Evolutionary conservation across 2,113 vertebrate species (phyloP).

Genomic region (Pipa parva): DNA sequence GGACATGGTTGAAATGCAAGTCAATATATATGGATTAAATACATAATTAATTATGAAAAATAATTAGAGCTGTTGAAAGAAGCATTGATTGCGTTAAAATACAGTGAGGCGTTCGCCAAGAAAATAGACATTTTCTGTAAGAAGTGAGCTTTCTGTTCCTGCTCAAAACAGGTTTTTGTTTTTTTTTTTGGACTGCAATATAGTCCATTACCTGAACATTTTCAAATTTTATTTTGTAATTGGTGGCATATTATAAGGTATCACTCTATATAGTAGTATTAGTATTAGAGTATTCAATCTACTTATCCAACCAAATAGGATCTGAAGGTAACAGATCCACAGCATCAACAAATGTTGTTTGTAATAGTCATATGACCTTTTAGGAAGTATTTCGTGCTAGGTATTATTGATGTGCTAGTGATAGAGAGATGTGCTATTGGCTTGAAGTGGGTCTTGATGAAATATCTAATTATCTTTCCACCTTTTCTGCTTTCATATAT

Average conservation of each 20-base stretch:
- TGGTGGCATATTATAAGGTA: background rate
- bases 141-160: background rate
- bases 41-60: conserved; percentile 5
- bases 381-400: conserved; percentile 5
- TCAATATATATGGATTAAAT: conserved; percentile 8
- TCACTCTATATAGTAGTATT: background rate
- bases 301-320: conserved; percentile 20
- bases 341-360: conserved; percentile 21
- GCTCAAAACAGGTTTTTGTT: no score
- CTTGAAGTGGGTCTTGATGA: conserved; percentile 22
- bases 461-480: background rate
- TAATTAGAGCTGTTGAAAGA: conserved; percentile 6
- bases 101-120: background rate
- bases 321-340: conserved; percentile 1
- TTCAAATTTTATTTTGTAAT: background rate
- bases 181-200: no score
- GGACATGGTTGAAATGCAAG: background rate
- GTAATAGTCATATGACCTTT: conserved; percentile 33
- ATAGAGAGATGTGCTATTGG: conserved; percentile 30
- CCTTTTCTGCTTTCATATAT: background rate
- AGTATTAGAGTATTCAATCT: background rate
- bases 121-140: background rate
- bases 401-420: conserved; percentile 23
- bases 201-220: background rate
- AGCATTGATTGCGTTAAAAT: conserved; percentile 19